Evolutionary conservation across 1,140 invertebrate species (phyloP), one percentile per base, ranked within the genome.

Genomic region (Chlorops oryzae): DNA sequence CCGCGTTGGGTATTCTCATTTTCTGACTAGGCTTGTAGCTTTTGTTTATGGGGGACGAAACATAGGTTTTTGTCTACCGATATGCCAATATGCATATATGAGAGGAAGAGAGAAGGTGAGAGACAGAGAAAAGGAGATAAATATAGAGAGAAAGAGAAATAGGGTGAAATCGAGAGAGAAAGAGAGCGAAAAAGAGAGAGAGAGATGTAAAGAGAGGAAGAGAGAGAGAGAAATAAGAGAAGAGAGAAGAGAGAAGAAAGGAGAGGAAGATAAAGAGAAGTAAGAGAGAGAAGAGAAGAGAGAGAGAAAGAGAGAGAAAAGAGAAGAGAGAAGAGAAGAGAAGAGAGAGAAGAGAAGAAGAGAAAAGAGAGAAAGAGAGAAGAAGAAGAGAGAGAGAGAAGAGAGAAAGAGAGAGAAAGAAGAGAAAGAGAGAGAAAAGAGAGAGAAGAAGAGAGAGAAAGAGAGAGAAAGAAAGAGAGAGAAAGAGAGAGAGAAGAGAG

Each of bases 391-490:
- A 20, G 20, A 9, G 39, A 25, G 27, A 23, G 24, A 37, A 46
- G n/a, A 2, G 24, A n/a, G 35, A 39, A 22, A 22, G 23, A n/a
- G 35, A 18, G 46, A 38, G 18, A 10, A 27, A 20, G 20, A 9
- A 47, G 20, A 39, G 18, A 37, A 37, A 46, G n/a, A 2, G 24
- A 18, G 13, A 38, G 27, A 39, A 39, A 7, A 47, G 27, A 47
- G 28, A 17, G n/a, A n/a, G 10, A 45, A 27, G 3, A 32, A 32
- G 21, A 46, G 6, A 39, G 22, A 15, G 17, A 18, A 38, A 13
- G 20, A 17, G 12, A 37, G 27, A 24, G 39, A 47, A 20, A 47
- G 37, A 9, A 34, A 10, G 18, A 47, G 24, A 25, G 24, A 38
- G 24, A 18, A 12, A 22, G 15, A 47, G 24, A 9, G 15, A 37